Conservation (phyloP, 53 echinoderm and acorn worm genomes). For the Pentamera pediparva region DNA sequence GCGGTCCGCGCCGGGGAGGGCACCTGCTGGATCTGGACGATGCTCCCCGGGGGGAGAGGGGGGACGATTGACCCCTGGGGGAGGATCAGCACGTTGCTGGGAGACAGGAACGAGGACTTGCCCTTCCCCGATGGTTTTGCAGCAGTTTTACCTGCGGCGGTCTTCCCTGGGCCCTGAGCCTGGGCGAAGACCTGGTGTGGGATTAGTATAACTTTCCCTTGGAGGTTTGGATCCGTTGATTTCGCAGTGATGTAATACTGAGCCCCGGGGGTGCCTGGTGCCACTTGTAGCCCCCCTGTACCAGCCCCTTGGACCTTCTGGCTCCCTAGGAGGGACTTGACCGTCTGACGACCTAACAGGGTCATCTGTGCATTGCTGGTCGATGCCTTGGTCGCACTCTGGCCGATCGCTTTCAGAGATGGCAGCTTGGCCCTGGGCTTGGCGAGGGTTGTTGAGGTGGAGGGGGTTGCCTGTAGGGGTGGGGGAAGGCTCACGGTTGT, state of each 20-base stretch:
- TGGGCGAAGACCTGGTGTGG: constrained; percentile 93
- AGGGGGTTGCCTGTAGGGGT: neutral
- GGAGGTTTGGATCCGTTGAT: constrained; percentile 92
- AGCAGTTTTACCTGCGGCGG: constrained; percentile 34
- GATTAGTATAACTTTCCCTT: constrained; percentile 94
- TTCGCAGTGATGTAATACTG: constrained; percentile 97
- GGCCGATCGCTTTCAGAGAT: constrained; percentile 3
- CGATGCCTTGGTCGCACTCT: neutral
- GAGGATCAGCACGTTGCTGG: constrained; percentile 90
- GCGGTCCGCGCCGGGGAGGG: constrained; percentile 65
- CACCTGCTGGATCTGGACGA: constrained; percentile 97
- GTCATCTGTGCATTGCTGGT: constrained; percentile 11
- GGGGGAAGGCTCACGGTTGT: neutral
- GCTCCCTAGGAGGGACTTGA: constrained; percentile 18
- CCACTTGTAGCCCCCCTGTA: constrained; percentile 3
- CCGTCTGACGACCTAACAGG: constrained; percentile 19
- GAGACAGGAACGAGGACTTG: constrained; percentile 72
- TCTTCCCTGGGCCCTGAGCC: constrained; percentile 53
- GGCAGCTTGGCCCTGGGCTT: constrained; percentile 10
- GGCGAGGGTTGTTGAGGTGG: neutral
- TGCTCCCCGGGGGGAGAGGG: constrained; percentile 86
- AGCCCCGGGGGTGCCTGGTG: constrained; percentile 60
- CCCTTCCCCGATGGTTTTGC: constrained; percentile 41
- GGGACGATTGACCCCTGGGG: constrained; percentile 98
- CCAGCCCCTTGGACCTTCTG: neutral